Conservation (phyloP, 1,140 invertebrate genomes). For the Euschistus heros region DNA sequence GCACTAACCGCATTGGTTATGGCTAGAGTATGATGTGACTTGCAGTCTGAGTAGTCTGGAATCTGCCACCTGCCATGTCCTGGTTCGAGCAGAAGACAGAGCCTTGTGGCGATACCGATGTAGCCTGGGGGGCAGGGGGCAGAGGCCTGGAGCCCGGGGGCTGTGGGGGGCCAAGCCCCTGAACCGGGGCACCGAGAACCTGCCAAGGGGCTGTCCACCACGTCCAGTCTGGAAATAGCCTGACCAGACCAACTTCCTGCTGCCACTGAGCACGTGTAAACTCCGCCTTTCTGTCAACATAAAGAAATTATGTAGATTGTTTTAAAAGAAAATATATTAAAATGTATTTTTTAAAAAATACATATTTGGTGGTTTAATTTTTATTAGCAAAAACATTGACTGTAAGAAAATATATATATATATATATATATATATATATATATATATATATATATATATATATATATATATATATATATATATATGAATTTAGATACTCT, state of each 20-base stretch:
- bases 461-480: no score
- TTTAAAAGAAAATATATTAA: no score
- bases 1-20: conserved; percentile 51
- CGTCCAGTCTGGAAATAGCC: conserved; percentile 19
- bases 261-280: conserved; percentile 18
- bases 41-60: conserved; percentile 61
- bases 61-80: conserved; percentile 53
- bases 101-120: conserved; percentile 25
- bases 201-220: conserved; percentile 10
- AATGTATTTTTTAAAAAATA: no score
- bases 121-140: conserved; percentile 46
- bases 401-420: no score
- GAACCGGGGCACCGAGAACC: conserved; percentile 27
- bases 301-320: background rate
- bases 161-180: conserved; percentile 48
- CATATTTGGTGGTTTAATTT: no score
- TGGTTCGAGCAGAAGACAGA: conserved; percentile 29
- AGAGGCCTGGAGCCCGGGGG: conserved; percentile 46
- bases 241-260: conserved; percentile 18
- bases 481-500: no score
- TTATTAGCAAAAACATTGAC: no score
- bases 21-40: conserved; percentile 48
- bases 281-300: conserved; percentile 16
- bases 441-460: no score
- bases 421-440: no score